Percentiles rank a stretch among this genome's conserved stretches.
Conservation (phyloP, 2,888 invertebrate genomes). For the Tachina lurida region DNA sequence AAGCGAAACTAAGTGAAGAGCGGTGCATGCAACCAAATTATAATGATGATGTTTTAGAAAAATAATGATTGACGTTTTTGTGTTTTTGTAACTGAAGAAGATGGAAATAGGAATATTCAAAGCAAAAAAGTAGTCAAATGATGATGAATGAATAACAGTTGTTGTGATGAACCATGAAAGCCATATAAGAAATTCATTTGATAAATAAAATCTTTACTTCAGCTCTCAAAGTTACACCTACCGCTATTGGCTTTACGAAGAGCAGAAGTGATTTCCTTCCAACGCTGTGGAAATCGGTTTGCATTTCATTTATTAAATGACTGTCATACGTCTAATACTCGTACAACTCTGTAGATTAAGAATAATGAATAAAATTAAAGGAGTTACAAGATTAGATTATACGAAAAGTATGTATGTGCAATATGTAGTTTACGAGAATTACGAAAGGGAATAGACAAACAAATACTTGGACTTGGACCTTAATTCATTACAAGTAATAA, state of each 20-base stretch:
- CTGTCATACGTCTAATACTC: neutral
- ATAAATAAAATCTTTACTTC: constrained; percentile 57
- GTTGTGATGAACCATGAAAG: constrained; percentile 35
- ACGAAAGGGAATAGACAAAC: no score
- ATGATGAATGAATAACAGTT: constrained; percentile 68
- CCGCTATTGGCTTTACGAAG: neutral
- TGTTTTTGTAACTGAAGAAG: constrained; percentile 71
- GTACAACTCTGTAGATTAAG: no score
- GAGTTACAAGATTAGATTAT: no score
- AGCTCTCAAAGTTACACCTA: constrained; percentile 19
- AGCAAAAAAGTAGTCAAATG: constrained; percentile 50
- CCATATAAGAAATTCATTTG: constrained; percentile 64
- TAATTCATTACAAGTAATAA: no score
- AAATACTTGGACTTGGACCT: no score
- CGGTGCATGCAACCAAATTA: constrained; percentile 44
- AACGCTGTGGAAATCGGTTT: neutral
- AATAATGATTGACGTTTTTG: constrained; percentile 75
- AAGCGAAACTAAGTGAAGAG: neutral
- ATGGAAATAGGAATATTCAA: constrained; percentile 61
- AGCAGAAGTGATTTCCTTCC: constrained; percentile 22
- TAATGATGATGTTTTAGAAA: constrained; percentile 46
- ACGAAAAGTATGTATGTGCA: no score
- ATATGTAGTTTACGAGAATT: no score
- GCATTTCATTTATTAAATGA: neutral
- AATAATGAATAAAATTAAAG: no score